Evolutionary conservation across 37 sponge, comb jelly and placozoan species (phyloP).

Genomic region (Spongia lamella): DNA sequence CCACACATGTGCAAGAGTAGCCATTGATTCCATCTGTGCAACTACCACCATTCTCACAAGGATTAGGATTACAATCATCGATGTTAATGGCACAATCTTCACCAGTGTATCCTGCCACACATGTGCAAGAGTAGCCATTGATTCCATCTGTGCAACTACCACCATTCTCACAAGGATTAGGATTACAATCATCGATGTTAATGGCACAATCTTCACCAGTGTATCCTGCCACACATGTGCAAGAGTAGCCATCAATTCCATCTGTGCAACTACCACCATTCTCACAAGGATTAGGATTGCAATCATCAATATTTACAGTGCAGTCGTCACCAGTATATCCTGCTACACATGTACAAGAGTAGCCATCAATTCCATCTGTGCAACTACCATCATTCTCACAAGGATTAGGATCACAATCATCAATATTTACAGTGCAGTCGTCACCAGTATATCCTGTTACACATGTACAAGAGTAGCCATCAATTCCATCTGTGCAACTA

Average conservation of each 20-base stretch:
- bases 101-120: constrained; percentile 61
- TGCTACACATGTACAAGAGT: constrained; percentile 3
- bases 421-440: constrained; percentile 14
- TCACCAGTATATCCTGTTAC: constrained; percentile 3
- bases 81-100: constrained; percentile 37
- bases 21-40: constrained; percentile 38
- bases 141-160: constrained; percentile 49
- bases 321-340: constrained; percentile 17
- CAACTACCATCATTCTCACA: constrained; percentile 39
- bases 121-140: constrained; percentile 43
- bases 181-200: constrained; percentile 59
- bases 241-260: constrained; percentile 2
- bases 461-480: constrained; percentile 27
- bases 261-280: constrained; percentile 21
- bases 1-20: constrained; percentile 48
- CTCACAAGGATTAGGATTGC: constrained; percentile 8
- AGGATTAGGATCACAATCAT: constrained; percentile 31
- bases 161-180: constrained; percentile 41
- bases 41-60: constrained; percentile 57
- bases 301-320: constrained; percentile 32
- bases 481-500: not conserved
- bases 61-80: constrained; percentile 50
- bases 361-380: constrained; percentile 7
- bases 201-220: constrained; percentile 15
- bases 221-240: constrained; percentile 20